These are phyloP conservation scores for Hucho hucho DNA, from an alignment of 2,113 vertebrate genomes.

Conservation along the genomic window DNA sequence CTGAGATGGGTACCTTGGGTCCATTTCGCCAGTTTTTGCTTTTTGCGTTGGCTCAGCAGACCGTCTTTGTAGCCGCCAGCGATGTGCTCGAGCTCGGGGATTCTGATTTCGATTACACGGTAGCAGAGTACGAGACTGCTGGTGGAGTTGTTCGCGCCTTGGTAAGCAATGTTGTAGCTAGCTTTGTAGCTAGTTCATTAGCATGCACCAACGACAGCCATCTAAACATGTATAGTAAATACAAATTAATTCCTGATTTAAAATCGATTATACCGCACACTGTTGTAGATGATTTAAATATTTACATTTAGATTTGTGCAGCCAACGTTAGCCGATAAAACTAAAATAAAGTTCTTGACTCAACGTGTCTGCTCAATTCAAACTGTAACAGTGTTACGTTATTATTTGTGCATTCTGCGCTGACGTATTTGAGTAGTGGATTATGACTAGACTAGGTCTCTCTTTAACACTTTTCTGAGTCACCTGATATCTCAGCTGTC, in stretches of 20 bases:
- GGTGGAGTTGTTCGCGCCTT: slow-evolving; percentile 41
- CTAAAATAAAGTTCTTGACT: too few species aligned
- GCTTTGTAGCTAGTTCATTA: neutral
- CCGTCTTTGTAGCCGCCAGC: slow-evolving; percentile 8
- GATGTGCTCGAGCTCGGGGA: slow-evolving; percentile 35
- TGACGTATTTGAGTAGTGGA: neutral
- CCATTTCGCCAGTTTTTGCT: neutral
- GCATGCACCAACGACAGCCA: neutral
- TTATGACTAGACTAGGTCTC: neutral
- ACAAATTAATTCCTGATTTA: too few species aligned
- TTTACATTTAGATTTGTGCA: too few species aligned
- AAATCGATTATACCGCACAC: too few species aligned
- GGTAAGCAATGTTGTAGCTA: slow-evolving; percentile 19
- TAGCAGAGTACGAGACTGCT: slow-evolving; percentile 26
- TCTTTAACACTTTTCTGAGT: neutral
- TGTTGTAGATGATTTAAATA: too few species aligned
- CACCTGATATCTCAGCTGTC: neutral
- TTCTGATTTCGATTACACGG: slow-evolving; percentile 21
- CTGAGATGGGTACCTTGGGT: neutral
- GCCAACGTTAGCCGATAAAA: too few species aligned
- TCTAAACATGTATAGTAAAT: too few species aligned
- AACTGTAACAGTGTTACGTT: too few species aligned
- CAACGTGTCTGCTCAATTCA: too few species aligned
- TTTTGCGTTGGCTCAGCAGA: neutral
- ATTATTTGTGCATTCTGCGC: neutral